Percentiles rank a stretch among this genome's conserved stretches.
Evolutionary conservation across 2,888 invertebrate genomes (phyloP).

Genomic region (Cenopis cana): DNA sequence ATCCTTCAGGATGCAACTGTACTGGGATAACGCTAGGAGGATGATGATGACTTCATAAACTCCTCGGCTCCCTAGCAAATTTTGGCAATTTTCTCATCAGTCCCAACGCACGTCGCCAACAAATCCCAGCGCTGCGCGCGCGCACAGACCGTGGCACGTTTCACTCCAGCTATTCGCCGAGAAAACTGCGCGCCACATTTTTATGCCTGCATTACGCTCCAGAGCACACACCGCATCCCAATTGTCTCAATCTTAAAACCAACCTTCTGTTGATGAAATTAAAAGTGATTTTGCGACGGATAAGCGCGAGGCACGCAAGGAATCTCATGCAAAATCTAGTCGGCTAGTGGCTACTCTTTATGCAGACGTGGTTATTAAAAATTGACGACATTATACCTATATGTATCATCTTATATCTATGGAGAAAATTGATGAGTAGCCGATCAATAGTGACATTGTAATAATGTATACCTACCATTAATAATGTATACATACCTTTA

Average conservation of each 20-base stretch:
- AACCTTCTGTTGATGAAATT: conserved; percentile 65
- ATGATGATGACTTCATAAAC: neutral
- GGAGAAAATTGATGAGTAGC: conserved; percentile 13
- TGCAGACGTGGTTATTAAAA: conserved; percentile 32
- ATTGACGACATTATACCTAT: conserved; percentile 32
- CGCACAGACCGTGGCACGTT: conserved; percentile 75
- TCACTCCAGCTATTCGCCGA: conserved; percentile 82
- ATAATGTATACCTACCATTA: too few species aligned
- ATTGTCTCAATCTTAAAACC: conserved; percentile 54
- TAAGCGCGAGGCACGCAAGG: conserved; percentile 14
- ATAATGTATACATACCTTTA: too few species aligned
- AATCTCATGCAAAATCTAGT: conserved; percentile 32
- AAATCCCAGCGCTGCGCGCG: conserved; percentile 59
- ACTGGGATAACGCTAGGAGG: too few species aligned
- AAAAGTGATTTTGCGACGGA: conserved; percentile 66
- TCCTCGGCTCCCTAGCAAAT: neutral
- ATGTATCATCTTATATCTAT: conserved; percentile 16
- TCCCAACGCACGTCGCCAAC: conserved; percentile 29
- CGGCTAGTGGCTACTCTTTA: conserved; percentile 20
- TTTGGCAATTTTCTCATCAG: neutral
- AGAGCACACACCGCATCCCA: conserved; percentile 62
- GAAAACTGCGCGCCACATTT: conserved; percentile 76
- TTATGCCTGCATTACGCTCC: conserved; percentile 75
- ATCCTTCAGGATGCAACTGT: too few species aligned
- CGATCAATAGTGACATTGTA: neutral